These are phyloP conservation scores for Lymantria monacha DNA, from an alignment of 2,888 invertebrate species.

Conservation along the genomic window DNA sequence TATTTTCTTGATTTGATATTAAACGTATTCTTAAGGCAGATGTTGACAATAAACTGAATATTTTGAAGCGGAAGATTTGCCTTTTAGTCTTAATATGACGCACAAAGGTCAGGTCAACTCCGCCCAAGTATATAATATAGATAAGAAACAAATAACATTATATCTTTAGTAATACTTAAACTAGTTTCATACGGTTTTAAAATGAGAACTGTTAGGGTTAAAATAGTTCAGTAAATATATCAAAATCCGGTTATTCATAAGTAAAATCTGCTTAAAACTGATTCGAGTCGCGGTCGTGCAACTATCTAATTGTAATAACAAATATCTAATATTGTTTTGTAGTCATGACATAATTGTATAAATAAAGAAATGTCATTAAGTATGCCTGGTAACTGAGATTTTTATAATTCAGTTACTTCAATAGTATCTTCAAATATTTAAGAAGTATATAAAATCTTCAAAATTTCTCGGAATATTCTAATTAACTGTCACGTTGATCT, in stretches of 20 bases:
- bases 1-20: not conserved
- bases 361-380: not conserved
- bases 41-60: not conserved
- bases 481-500: no score
- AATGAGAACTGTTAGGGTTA: not conserved
- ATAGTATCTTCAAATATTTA: no score
- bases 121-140: conserved; percentile 4
- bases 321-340: not conserved
- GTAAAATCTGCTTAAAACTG: not conserved
- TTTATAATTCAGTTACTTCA: no score
- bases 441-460: no score
- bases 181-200: not conserved
- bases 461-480: no score
- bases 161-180: conserved; percentile 5
- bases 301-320: not conserved
- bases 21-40: not conserved
- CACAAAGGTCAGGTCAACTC: conserved; percentile 3
- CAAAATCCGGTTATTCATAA: not conserved
- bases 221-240: not conserved
- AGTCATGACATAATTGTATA: not conserved
- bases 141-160: conserved; percentile 5
- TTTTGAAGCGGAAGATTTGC: not conserved
- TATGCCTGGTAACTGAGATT: no score
- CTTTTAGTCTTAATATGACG: not conserved
- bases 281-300: not conserved